Conservation (phyloP, 2,888 invertebrate genomes). For the Hyalella azteca region DNA sequence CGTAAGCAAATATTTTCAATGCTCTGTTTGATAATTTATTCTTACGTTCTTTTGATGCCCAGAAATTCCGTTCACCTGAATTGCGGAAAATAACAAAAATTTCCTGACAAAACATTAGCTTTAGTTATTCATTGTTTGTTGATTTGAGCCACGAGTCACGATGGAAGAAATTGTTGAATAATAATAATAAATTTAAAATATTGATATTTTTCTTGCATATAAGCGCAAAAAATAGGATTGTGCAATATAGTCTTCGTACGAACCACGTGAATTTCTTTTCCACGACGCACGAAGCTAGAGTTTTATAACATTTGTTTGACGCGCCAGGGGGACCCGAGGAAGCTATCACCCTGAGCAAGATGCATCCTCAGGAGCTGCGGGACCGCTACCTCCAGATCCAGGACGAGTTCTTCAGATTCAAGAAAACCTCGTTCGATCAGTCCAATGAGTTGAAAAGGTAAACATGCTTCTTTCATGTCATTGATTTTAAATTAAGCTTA, state of each 20-base stretch:
- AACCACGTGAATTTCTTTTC: too few species aligned
- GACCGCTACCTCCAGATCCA: constrained; percentile 12
- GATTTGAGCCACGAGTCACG: not conserved
- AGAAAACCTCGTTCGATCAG: constrained; percentile 13
- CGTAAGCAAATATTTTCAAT: too few species aligned
- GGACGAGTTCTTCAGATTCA: constrained; percentile 12
- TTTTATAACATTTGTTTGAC: not conserved
- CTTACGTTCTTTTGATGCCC: too few species aligned
- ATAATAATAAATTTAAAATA: not conserved
- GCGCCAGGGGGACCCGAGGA: constrained; percentile 5
- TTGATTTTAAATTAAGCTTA: too few species aligned
- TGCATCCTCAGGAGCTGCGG: not conserved
- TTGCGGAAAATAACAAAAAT: too few species aligned
- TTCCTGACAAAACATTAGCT: too few species aligned
- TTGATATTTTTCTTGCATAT: not conserved
- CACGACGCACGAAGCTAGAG: not conserved
- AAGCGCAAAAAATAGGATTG: not conserved
- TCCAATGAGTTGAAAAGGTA: not conserved
- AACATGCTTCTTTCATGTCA: too few species aligned
- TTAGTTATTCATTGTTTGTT: too few species aligned
- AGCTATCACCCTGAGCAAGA: not conserved
- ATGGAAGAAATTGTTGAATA: not conserved
- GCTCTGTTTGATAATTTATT: too few species aligned
- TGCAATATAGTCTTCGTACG: not conserved
- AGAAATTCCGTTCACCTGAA: too few species aligned